Conservation (phyloP, 2,888 invertebrate genomes). For the Drosophila cracens region DNA sequence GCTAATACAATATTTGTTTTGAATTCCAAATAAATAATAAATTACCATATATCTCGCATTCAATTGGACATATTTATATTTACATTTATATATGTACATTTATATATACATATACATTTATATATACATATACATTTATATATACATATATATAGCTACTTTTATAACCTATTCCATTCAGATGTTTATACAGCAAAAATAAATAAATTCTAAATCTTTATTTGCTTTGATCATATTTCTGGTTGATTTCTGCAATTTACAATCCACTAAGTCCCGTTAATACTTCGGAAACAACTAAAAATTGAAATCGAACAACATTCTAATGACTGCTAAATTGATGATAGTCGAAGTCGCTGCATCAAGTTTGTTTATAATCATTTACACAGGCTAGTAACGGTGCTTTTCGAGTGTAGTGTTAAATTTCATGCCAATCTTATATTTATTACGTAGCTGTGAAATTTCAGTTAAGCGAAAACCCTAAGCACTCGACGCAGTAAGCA, state of each 20-base stretch:
- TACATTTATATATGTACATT: not conserved
- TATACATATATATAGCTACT: slow-evolving; percentile 5
- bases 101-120: not conserved
- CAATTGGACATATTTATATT: slow-evolving; percentile 9
- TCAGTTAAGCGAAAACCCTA: slow-evolving; percentile 32
- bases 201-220: not conserved
- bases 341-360: not conserved
- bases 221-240: slow-evolving; percentile 6
- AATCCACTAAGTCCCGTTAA: slow-evolving; percentile 23
- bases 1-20: not conserved
- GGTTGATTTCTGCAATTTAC: slow-evolving; percentile 30
- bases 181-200: not conserved
- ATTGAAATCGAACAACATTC: slow-evolving; percentile 11
- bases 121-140: not conserved
- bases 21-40: not conserved
- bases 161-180: slow-evolving; percentile 3
- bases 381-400: slow-evolving; percentile 55
- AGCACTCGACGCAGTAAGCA: not conserved
- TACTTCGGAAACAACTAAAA: slow-evolving; percentile 16
- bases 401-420: slow-evolving; percentile 15
- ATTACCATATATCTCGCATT: slow-evolving; percentile 1
- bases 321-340: slow-evolving; percentile 1
- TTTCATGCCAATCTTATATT: slow-evolving; percentile 47
- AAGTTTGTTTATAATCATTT: slow-evolving; percentile 23
- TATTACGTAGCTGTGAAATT: slow-evolving; percentile 64